Evolutionary conservation across 2,888 invertebrate genomes (phyloP), one percentile per base, ranked within the genome.

Genomic region (Lasioglossum malachurum): DNA sequence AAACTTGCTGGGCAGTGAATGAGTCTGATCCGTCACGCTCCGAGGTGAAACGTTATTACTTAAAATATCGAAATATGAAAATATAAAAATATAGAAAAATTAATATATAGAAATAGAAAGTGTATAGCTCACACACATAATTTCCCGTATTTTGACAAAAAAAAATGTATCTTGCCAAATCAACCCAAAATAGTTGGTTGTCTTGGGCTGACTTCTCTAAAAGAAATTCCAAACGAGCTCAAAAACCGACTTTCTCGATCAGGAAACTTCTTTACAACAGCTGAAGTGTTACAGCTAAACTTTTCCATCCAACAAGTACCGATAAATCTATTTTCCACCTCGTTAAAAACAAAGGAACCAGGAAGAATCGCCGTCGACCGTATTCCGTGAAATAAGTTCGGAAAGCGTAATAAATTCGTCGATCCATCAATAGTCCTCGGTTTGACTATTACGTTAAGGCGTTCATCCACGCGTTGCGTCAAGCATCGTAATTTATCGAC

Each of bases 401-500:
- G n/a, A 23, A 41, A 41, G n/a, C 35, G 41, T 35, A 60, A 84
- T 84, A 84, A 79, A 80, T 79, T 77, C 57, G 73, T 44, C 67
- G 84, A 80, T 72, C 73, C 80, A 77, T 84, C 84, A 71, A 80
- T 73, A 73, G 71, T 71, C 53, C 27, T 23, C 41, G 49, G 71
- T 19, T 49, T 31, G 60, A 74, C 76, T 84, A 76, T 84, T 82
- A 67, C 82, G 73, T 84, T 84, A 82, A 73, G 60, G 60, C 23
- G 46, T 82, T 75, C 49, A 74, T 81, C 75, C 86, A 78, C 78
- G 82, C 72, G 86, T 35, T 78, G 38, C 35, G 80, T 46, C 76
- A 23, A 44, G 64, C n/a, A 35, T 75, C 44, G 75, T 82, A 82
- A 87, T 86, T 87, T 80, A 87, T 87, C 73, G 80, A n/a, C 72